A percentile compares a stretch with the other conserved stretches of the same genome.
Evolutionary conservation across 2,797 vertebrate genomes (phyloP).

Genomic region (Hypotaenidia philippensis): DNA sequence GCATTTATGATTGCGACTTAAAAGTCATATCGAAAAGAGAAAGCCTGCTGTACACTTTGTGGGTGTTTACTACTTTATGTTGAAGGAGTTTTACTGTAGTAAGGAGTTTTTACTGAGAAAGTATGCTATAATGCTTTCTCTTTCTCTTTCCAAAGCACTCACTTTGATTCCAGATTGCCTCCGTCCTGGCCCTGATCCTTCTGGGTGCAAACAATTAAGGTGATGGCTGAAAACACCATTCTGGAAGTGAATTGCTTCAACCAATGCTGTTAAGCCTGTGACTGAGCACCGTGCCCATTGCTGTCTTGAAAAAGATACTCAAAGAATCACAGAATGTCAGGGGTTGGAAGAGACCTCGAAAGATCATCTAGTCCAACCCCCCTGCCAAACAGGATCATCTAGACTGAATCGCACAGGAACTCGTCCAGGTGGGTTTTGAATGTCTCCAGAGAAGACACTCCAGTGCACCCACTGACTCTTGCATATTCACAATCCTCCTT

Average conservation of each 20-base stretch:
- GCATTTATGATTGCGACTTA: not conserved
- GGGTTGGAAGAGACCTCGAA: too few species aligned
- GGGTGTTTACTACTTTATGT: not conserved
- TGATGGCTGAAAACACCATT: not conserved
- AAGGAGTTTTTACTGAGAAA: not conserved
- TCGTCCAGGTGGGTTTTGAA: too few species aligned
- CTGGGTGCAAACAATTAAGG: not conserved
- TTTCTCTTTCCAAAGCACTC: not conserved
- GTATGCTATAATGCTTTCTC: not conserved
- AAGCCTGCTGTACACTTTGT: not conserved
- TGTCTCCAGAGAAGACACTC: too few species aligned
- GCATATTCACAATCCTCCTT: too few species aligned
- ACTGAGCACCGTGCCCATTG: not conserved
- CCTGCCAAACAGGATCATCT: too few species aligned
- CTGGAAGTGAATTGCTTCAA: not conserved
- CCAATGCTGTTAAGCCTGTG: fast-evolving
- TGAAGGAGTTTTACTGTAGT: not conserved
- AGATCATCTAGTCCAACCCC: too few species aligned
- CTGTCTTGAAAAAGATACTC: too few species aligned
- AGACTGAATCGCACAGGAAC: too few species aligned
- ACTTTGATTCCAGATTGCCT: not conserved
- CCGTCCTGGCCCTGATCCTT: not conserved
- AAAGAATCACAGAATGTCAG: too few species aligned
- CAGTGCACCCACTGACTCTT: too few species aligned
- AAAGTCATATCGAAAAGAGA: not conserved